Evolutionary conservation across 1,140 invertebrate genomes (phyloP).

Genomic region (Heliconius hermathena): DNA sequence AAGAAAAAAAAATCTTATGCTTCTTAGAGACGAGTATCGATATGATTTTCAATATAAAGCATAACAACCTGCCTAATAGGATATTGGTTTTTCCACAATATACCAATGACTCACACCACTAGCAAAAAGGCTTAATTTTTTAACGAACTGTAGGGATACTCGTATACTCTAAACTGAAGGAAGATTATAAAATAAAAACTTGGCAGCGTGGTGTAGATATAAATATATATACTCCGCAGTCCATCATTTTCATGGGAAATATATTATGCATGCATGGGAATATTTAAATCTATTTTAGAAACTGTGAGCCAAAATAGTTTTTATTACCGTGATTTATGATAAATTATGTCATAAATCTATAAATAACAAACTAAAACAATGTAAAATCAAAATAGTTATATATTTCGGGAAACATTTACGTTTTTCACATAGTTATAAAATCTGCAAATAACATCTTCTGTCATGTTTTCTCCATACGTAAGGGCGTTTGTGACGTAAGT

Average conservation of each 20-base stretch:
- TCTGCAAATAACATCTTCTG: background rate
- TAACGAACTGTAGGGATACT: background rate
- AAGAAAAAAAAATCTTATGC: background rate
- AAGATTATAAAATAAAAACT: background rate
- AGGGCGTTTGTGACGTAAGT: background rate
- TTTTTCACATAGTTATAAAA: background rate
- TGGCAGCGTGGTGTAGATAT: background rate
- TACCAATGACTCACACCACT: constrained; percentile 9
- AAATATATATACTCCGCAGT: background rate
- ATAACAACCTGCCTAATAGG: background rate
- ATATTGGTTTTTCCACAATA: constrained; percentile 22
- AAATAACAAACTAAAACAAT: constrained; percentile 10
- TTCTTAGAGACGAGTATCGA: background rate
- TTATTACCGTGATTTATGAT: constrained; percentile 18
- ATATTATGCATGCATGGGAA: constrained; percentile 18
- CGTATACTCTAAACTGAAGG: background rate
- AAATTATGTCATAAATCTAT: constrained; percentile 14
- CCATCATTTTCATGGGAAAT: background rate
- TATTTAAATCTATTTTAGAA: constrained; percentile 26
- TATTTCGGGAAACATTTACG: background rate
- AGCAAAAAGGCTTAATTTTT: constrained; percentile 5
- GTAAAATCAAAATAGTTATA: background rate
- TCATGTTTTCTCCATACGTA: background rate
- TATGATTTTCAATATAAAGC: background rate
- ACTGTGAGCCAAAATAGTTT: constrained; percentile 20